phyloP scores from a whole-genome alignment of 2,113 vertebrate species.

The Machaerirhynchus nigripectus region DNA sequence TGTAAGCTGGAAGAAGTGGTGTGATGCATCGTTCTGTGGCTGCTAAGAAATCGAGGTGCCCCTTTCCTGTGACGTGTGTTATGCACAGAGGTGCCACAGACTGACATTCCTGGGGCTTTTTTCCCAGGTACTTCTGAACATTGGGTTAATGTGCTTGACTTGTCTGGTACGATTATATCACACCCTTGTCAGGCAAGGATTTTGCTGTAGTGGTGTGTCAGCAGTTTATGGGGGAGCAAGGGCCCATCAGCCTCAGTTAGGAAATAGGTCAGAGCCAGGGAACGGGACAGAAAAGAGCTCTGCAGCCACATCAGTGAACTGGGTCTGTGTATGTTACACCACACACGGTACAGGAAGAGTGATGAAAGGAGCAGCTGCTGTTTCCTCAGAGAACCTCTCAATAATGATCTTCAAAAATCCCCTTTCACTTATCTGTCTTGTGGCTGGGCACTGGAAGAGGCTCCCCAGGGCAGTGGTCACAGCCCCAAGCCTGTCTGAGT shows the following conservation, averaged over 20 bases:
- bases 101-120: background rate
- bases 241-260: background rate
- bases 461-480: background rate
- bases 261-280: background rate
- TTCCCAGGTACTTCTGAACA: background rate
- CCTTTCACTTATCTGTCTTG: background rate
- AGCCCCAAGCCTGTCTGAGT: background rate
- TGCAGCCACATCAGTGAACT: background rate
- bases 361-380: background rate
- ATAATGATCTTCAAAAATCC: background rate
- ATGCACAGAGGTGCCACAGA: background rate
- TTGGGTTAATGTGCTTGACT: background rate
- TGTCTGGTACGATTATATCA: background rate
- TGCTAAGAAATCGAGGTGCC: background rate
- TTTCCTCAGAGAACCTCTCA: background rate
- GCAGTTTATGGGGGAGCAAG: background rate
- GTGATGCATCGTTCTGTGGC: background rate
- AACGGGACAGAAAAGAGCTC: background rate
- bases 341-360: background rate
- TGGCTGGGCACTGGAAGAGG: background rate
- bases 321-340: background rate
- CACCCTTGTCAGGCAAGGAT: background rate
- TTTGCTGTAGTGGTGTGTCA: background rate
- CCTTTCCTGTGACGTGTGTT: background rate
- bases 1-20: background rate